phyloP scores from a whole-genome alignment of 2,888 invertebrate genomes.

The Calliphora vomitoria region DNA sequence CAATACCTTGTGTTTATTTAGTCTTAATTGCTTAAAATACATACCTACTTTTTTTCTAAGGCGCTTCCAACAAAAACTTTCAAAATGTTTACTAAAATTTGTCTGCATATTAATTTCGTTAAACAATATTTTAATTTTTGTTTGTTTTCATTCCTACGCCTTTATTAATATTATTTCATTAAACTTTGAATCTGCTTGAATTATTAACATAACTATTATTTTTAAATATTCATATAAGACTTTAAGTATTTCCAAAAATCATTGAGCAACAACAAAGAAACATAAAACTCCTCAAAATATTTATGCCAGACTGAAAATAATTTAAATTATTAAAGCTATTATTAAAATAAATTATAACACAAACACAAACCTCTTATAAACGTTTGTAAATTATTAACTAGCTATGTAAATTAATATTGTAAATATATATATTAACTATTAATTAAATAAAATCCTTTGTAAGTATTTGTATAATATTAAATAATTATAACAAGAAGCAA shows the following conservation, averaged over 20 bases:
- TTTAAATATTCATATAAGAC: neutral
- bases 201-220: neutral
- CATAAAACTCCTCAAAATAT: neutral
- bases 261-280: neutral
- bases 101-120: too few relatives aligned
- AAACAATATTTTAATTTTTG: too few relatives aligned
- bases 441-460: conserved; percentile 18
- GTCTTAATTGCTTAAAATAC: too few relatives aligned
- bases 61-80: too few relatives aligned
- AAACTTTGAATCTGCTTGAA: neutral
- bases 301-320: conserved; percentile 77
- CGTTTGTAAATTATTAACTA: conserved; percentile 71
- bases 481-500: neutral
- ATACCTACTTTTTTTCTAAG: too few relatives aligned
- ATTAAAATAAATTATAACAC: neutral
- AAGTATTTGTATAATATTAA: conserved; percentile 7
- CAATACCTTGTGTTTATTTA: too few relatives aligned
- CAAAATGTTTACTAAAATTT: too few relatives aligned
- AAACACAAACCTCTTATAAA: conserved; percentile 48
- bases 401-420: conserved; percentile 69
- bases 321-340: conserved; percentile 68
- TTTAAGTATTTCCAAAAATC: neutral
- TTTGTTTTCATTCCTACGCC: too few relatives aligned
- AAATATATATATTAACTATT: conserved; percentile 23
- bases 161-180: too few relatives aligned